A percentile compares a stretch with the other conserved stretches of the same genome.
phyloP scores from a whole-genome alignment of 2,113 vertebrate genomes.

The Meleagris gallopavo region DNA sequence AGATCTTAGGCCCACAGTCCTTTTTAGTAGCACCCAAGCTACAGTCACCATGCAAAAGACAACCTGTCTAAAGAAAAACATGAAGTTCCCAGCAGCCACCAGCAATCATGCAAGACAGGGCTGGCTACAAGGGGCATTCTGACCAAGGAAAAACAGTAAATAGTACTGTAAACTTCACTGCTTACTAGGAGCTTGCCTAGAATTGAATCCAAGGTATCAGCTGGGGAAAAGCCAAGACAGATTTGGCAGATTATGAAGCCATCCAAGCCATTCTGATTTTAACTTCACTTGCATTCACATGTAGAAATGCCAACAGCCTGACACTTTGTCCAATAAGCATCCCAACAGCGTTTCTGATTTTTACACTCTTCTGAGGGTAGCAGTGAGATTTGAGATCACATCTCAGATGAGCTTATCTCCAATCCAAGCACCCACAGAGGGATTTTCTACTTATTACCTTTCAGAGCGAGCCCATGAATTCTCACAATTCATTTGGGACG shows the following conservation, averaged over 20 bases:
- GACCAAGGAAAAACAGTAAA: neutral
- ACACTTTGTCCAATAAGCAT: neutral
- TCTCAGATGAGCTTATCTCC: neutral
- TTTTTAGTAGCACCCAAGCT: neutral
- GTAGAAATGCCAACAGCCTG: neutral
- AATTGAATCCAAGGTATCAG: neutral
- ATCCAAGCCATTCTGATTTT: constrained; percentile 8
- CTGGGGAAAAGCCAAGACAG: constrained; percentile 12
- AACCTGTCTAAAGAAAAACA: neutral
- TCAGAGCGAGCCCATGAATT: constrained; percentile 51
- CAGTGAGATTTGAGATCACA: neutral
- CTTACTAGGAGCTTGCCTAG: neutral
- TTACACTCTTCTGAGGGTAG: neutral
- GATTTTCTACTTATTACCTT: neutral
- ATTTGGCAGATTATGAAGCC: neutral
- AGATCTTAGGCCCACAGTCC: neutral
- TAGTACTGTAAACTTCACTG: neutral
- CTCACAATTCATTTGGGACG: constrained; percentile 8
- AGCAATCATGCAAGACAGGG: neutral
- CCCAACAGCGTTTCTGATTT: neutral
- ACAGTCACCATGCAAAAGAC: neutral
- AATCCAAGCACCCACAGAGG: neutral
- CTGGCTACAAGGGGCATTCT: neutral
- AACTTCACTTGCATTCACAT: neutral
- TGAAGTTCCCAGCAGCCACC: neutral